phyloP scores from a whole-genome alignment of 2,888 invertebrate species.

The Diaphora mendica region DNA sequence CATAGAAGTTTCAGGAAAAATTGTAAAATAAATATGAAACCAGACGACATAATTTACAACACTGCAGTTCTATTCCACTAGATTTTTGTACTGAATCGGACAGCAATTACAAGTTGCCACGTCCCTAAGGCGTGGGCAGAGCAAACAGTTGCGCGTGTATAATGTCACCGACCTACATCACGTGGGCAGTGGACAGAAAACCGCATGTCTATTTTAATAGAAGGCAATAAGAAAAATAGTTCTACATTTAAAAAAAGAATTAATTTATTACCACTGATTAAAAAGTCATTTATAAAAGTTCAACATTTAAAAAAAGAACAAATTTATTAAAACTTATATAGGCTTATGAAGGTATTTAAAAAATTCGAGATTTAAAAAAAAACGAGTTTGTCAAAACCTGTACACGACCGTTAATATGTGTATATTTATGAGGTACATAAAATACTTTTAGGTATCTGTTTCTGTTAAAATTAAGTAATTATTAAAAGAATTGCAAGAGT shows the following conservation, averaged over 20 bases:
- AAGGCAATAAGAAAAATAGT: neutral
- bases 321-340: no score
- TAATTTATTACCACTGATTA: no score
- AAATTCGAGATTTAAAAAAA: neutral
- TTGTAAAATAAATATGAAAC: neutral
- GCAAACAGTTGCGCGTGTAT: neutral
- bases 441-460: neutral
- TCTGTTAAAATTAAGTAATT: neutral
- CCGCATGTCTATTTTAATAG: neutral
- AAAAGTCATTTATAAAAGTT: neutral
- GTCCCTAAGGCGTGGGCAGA: conserved; percentile 9
- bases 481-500: neutral
- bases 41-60: neutral
- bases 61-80: conserved; percentile 11
- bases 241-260: neutral
- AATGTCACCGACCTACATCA: conserved; percentile 14
- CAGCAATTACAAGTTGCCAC: conserved; percentile 1
- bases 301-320: neutral
- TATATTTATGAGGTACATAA: neutral
- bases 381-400: neutral
- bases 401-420: neutral
- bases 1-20: neutral
- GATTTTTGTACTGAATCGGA: conserved; percentile 4
- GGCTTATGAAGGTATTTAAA: neutral
- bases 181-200: conserved; percentile 10